Conservation (phyloP, 2,888 invertebrate species). For the Brenthis daphne region DNA sequence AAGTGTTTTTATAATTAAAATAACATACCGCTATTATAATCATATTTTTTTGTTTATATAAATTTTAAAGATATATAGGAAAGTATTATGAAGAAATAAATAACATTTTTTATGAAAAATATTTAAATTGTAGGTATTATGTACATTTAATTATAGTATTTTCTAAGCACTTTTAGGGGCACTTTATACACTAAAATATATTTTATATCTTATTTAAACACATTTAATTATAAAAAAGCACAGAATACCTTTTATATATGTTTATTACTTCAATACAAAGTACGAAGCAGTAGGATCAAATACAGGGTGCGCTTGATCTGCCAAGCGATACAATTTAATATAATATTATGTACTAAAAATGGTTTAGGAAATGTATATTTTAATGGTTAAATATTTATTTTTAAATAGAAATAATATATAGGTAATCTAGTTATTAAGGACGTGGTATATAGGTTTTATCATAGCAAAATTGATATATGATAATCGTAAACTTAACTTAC, state of each 20-base stretch:
- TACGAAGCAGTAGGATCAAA: slow-evolving; percentile 32
- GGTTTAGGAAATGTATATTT: slow-evolving; percentile 21
- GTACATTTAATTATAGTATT: too few species aligned
- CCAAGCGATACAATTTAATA: slow-evolving; percentile 28
- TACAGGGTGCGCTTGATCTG: slow-evolving; percentile 34
- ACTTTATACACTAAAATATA: too few species aligned
- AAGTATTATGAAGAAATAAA: too few species aligned
- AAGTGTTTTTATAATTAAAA: too few species aligned
- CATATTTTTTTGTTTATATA: too few species aligned
- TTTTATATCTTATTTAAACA: too few species aligned
- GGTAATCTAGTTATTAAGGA: slow-evolving; percentile 6
- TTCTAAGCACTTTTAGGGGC: too few species aligned
- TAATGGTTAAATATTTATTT: slow-evolving; percentile 22
- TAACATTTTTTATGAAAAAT: too few species aligned
- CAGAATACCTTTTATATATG: background rate
- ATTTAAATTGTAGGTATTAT: too few species aligned
- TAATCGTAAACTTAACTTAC: background rate
- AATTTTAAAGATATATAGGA: too few species aligned
- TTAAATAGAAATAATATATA: slow-evolving; percentile 11
- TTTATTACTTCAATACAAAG: background rate
- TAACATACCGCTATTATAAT: too few species aligned
- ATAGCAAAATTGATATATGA: slow-evolving; percentile 14
- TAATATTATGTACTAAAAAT: slow-evolving; percentile 13
- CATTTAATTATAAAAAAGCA: too few species aligned
- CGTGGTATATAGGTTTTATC: slow-evolving; percentile 14